Conservation (phyloP, 2,888 invertebrate species). For the Caenorhabditis imperialis region DNA sequence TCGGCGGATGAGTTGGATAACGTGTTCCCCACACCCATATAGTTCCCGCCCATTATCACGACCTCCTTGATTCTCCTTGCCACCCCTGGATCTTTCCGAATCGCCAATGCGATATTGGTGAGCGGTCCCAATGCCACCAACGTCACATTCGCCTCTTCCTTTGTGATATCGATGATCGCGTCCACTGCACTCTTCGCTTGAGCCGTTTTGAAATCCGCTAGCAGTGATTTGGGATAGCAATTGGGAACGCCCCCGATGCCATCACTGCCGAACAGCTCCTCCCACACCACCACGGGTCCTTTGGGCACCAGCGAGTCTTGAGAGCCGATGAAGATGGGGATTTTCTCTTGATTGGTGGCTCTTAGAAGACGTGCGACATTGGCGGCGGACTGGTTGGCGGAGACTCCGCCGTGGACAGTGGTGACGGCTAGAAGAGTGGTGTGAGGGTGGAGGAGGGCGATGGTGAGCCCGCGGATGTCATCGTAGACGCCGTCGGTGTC, state of each 20-base stretch:
- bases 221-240: conserved; percentile 49
- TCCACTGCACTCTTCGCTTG: conserved; percentile 24
- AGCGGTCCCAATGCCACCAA: conserved; percentile 78
- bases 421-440: conserved; percentile 67
- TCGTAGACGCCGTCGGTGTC: conserved; percentile 75
- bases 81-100: conserved; percentile 79
- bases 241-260: conserved; percentile 68
- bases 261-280: conserved; percentile 67
- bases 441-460: conserved; percentile 62
- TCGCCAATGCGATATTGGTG: conserved; percentile 80
- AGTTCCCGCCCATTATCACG: conserved; percentile 77
- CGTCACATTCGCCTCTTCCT: conserved; percentile 43
- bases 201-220: conserved; percentile 6
- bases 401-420: conserved; percentile 67
- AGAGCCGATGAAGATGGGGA: conserved; percentile 75
- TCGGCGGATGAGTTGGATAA: conserved; percentile 82
- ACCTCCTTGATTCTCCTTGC: conserved; percentile 64
- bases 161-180: conserved; percentile 40
- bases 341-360: conserved; percentile 52
- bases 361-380: conserved; percentile 71
- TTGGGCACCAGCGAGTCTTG: conserved; percentile 66
- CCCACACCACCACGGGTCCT: conserved; percentile 56
- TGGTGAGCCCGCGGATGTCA: conserved; percentile 69
- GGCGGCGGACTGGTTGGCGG: conserved; percentile 69
- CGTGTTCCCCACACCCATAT: conserved; percentile 78